phyloP scores from a whole-genome alignment of 2,888 invertebrate species.

The Phortica okadai region DNA sequence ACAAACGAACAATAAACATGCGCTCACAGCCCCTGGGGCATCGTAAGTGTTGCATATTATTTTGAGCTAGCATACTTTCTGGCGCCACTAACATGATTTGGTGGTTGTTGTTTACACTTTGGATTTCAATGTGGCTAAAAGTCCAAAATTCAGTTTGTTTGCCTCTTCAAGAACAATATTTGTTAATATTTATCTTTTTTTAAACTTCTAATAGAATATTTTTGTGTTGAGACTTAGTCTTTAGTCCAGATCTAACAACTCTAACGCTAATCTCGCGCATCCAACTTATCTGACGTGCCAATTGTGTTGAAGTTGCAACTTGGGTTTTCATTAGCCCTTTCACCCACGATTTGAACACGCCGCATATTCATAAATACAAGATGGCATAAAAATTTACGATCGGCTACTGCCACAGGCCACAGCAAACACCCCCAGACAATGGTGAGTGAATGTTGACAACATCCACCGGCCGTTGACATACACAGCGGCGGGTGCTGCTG shows the following conservation, averaged over 20 bases:
- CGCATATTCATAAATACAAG: slow-evolving; percentile 52
- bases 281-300: slow-evolving; percentile 41
- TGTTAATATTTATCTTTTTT: no score
- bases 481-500: slow-evolving; percentile 45
- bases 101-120: slow-evolving; percentile 51
- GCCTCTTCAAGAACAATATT: no score
- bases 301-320: slow-evolving; percentile 50
- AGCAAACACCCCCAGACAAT: slow-evolving; percentile 47
- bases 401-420: slow-evolving; percentile 49
- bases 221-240: no score
- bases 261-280: no score
- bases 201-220: no score
- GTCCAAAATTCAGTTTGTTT: not conserved
- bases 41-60: slow-evolving; percentile 67
- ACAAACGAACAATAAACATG: not conserved
- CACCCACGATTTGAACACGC: not conserved
- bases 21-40: slow-evolving; percentile 51
- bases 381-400: slow-evolving; percentile 72
- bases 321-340: not conserved
- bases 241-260: no score
- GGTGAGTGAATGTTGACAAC: slow-evolving; percentile 8
- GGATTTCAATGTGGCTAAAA: slow-evolving; percentile 42
- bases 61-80: slow-evolving; percentile 61
- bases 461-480: slow-evolving; percentile 29
- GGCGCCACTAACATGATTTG: slow-evolving; percentile 41